These are phyloP conservation scores for Eupithecia tripunctaria DNA, from an alignment of 2,888 invertebrate species.

Conservation along the genomic window DNA sequence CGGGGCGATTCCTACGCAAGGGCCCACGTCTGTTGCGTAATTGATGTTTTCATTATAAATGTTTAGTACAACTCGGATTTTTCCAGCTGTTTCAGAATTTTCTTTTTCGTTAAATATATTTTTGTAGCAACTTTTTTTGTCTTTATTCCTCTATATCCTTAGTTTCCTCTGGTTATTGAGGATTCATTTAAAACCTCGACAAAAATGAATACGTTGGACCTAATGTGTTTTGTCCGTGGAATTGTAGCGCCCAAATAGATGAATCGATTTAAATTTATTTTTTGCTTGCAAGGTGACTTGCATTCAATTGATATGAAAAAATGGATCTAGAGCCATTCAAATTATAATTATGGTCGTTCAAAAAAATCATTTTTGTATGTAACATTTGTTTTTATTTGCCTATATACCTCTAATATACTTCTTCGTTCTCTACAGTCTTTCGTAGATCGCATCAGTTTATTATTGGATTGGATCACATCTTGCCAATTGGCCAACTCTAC, in stretches of 20 bases:
- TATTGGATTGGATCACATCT: not conserved
- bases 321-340: not conserved
- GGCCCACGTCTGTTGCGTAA: conserved; percentile 55
- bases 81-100: not conserved
- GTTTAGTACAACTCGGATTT: conserved; percentile 25
- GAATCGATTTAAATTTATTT: not conserved
- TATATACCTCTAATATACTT: not conserved
- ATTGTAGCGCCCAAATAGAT: not conserved
- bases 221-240: not conserved
- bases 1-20: conserved; percentile 55
- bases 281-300: not conserved
- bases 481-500: conserved; percentile 10
- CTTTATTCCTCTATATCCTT: not conserved
- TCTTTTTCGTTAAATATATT: not conserved
- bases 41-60: conserved; percentile 54
- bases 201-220: not conserved
- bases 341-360: not conserved
- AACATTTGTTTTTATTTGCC: not conserved
- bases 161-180: not conserved
- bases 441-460: not conserved
- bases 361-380: not conserved
- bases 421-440: not conserved
- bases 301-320: not conserved
- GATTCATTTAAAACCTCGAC: not conserved
- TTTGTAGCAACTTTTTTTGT: not conserved